Conservation (phyloP, 2,797 vertebrate genomes). For the Xiphorhynchus erythropygius region DNA sequence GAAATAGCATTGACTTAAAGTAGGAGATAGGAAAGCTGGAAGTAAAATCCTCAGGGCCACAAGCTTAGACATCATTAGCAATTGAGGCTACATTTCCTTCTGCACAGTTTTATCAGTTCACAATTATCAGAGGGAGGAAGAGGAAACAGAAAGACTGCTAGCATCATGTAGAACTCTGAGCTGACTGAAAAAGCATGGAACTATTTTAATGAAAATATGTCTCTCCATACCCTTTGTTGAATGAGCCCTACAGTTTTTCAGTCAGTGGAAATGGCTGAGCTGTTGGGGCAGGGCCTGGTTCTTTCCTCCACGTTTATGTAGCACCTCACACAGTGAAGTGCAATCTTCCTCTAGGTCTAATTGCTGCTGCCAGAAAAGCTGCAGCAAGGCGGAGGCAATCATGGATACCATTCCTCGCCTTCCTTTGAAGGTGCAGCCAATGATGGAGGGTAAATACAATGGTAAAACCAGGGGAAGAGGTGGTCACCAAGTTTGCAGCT, state of each 20-base stretch:
- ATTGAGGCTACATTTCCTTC: not conserved
- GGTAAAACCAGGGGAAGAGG: not conserved
- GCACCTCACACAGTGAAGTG: not conserved
- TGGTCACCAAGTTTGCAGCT: not conserved
- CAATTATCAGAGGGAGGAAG: not conserved
- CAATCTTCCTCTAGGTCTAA: not conserved
- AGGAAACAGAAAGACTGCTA: not conserved
- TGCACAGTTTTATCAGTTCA: not conserved
- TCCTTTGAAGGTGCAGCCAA: not conserved
- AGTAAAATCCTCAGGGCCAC: not conserved
- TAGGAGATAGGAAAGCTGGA: not conserved
- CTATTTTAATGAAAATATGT: not conserved
- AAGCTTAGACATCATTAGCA: not conserved
- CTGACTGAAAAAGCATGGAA: not conserved
- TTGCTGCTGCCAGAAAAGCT: constrained; percentile 2
- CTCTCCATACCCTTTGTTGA: accelerated
- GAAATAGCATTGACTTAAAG: not conserved
- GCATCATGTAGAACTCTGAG: not conserved
- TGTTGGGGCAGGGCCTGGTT: not conserved
- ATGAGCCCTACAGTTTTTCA: not conserved
- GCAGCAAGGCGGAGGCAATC: not conserved
- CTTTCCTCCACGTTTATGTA: not conserved
- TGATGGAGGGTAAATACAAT: not conserved
- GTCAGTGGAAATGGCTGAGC: not conserved
- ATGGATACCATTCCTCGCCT: not conserved